phyloP scores from a whole-genome alignment of 2,113 vertebrate genomes.

The Vicugna pacos region DNA sequence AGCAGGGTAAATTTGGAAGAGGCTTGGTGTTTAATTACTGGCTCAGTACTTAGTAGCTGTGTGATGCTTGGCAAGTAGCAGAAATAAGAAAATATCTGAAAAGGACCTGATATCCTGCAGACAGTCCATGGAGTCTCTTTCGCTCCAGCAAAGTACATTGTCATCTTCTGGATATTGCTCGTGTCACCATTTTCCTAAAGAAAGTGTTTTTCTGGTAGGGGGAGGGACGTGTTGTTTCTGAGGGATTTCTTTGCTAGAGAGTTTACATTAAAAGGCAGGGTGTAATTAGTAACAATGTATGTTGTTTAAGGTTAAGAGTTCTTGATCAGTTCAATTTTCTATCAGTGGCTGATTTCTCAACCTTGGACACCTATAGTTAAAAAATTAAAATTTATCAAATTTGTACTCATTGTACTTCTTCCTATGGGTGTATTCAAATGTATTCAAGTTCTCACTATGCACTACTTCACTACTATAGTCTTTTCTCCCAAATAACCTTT shows the following conservation, averaged over 20 bases:
- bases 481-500: not conserved
- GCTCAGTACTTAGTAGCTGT: not conserved
- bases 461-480: not conserved
- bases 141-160: not conserved
- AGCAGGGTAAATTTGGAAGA: not conserved
- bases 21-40: not conserved
- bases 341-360: not conserved
- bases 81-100: not conserved
- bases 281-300: not conserved
- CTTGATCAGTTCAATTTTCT: not conserved
- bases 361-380: not conserved
- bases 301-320: not conserved
- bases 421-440: not conserved
- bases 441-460: not conserved
- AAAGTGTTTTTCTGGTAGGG: not conserved
- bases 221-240: not conserved
- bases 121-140: not conserved
- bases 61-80: not conserved
- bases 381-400: conserved; percentile 13
- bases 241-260: not conserved
- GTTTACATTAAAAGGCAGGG: not conserved
- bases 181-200: not conserved
- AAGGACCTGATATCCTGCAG: not conserved
- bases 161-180: too few relatives aligned
- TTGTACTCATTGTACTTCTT: not conserved